These are phyloP conservation scores for Gambusia holbrooki DNA, from an alignment of 2,113 vertebrate genomes.

Conservation along the genomic window DNA sequence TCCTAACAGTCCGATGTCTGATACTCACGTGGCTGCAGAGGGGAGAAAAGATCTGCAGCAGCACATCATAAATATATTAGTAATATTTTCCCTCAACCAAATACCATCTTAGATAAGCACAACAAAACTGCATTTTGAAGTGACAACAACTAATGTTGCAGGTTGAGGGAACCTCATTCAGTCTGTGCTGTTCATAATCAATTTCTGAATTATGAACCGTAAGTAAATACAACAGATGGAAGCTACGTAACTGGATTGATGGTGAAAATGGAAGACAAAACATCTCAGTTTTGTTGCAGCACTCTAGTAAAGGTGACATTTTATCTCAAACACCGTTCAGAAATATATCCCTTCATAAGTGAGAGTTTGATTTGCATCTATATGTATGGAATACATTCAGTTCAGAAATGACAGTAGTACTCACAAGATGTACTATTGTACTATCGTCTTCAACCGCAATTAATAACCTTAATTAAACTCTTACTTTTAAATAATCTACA, in stretches of 20 bases:
- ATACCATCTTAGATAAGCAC: background rate
- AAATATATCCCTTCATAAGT: background rate
- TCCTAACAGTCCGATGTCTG: conserved; percentile 2
- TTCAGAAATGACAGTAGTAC: too few species aligned
- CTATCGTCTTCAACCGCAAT: too few species aligned
- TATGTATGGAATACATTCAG: too few species aligned
- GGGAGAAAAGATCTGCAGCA: background rate
- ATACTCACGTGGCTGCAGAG: conserved; percentile 12
- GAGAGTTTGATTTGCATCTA: too few species aligned
- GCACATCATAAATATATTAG: background rate
- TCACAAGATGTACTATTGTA: too few species aligned
- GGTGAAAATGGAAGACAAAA: background rate
- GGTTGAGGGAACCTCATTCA: background rate
- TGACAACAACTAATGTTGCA: background rate
- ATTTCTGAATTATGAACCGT: background rate
- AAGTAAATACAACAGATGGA: background rate
- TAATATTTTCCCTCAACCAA: background rate
- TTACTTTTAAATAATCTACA: too few species aligned
- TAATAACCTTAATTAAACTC: too few species aligned
- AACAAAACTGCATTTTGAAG: background rate
- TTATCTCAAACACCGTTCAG: background rate
- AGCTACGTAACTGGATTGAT: background rate
- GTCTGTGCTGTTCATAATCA: background rate
- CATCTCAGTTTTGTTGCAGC: background rate
- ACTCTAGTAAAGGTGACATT: background rate